Evolutionary conservation across 2,113 vertebrate genomes (phyloP), one percentile per base, ranked within the genome.

Genomic region (Ailuropoda melanoleuca): DNA sequence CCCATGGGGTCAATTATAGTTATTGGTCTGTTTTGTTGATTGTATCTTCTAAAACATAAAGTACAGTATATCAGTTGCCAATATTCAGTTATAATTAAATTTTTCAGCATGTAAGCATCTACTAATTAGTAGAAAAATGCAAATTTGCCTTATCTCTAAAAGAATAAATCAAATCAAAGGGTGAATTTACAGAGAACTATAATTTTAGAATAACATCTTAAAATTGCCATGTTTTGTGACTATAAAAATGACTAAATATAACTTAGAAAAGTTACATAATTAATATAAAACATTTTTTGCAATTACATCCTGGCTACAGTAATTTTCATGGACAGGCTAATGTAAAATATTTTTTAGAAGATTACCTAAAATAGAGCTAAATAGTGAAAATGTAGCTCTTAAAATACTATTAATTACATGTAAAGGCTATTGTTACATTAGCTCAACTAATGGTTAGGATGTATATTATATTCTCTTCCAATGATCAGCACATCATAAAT

Each of bases 81-180:
- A 88, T 80, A 77, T 53, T 87, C 46, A 93, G 23, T 84, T 96
- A 80, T 84, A 96, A 90, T 93, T 85, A 58, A 75, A n/a, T 68
- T 97, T 96, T 97, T 96, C 15, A 85, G 50, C 37, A 81, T 96
- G 66, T 90, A 85, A 97, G 48, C 97, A 89, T 93, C 23, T 83
- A 83, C 72, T 96, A 95, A 96, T 98, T 96, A 97, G 80, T 55
- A 85, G 31, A 95, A 90, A 72, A 95, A 95, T 97, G 50, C 34
- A 97, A 96, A 94, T 89, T 96, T 95, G 13, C 46, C 26, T 95
- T 72, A 96, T 93, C n/a, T 91, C n/a, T 91, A 78, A 97, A 78
- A 95, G 55, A 95, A 83, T 86, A 97, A 86, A 87, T 94, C 23
- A 95, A 88, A 93, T 86, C 46, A 95, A 97, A 95, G 39, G 5